Evolutionary conservation across 1,140 invertebrate genomes (phyloP), one percentile per base, ranked within the genome.

Genomic region (Planococcus citri): DNA sequence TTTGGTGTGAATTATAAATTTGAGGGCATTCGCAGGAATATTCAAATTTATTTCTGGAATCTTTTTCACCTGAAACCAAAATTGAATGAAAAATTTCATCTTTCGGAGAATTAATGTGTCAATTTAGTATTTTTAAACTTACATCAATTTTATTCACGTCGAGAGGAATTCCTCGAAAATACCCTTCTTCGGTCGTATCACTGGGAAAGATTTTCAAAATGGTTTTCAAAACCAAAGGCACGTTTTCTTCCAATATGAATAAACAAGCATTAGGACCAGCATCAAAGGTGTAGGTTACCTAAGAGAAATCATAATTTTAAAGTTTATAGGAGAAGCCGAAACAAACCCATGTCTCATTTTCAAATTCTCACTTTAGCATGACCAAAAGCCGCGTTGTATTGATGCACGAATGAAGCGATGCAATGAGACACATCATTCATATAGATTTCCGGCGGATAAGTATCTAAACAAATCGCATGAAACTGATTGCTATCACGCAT

Each of bases 401-500:
- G 76, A 80, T 97, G 92, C 41, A 97, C 82, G 71, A 97, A 79
- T 74, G 88, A 80, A 1, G 90, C 82, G 68, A 98, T 88, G 33
- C 82, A 79, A 76, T 88, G 85, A 1, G 95, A 97, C 0, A 85
- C 81, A 76, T 95, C 89, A 75, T 90, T 97, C 87, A 97, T 87
- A 76, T 98, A 98, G 24, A 87, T 80, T 78, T 88, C 89, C 0
- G 97, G 96, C 4, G 97, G 97, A 83, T 86, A 96, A 0, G 95
- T 94, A 78, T 99, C 97, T 60, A 95, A 77, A 75, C 92, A 95
- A 29, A 94, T 84, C 1, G 95, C 94, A 83, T 99, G 97, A 75
- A 99, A 88, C 78, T 97, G 92, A 84, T 99, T 99, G 68, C 94
- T 97, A 76, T 99, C 97, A 79, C 87, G 87, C 90, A 99, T 99